phyloP scores from a whole-genome alignment of 2,113 vertebrate species.

The Cyprinodon variegatus region DNA sequence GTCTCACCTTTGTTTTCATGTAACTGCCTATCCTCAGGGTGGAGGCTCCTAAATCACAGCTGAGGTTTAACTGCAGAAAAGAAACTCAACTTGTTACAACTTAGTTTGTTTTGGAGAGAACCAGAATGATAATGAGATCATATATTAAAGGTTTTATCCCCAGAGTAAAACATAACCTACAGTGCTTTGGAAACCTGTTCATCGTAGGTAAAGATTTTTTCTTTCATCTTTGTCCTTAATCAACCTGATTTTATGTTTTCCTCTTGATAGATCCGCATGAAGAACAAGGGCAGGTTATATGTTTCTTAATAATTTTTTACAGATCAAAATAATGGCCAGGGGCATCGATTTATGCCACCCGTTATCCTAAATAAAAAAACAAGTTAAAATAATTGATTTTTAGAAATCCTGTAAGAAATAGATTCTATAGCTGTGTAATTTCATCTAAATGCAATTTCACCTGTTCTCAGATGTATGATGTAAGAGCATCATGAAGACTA shows the following conservation, averaged over 20 bases:
- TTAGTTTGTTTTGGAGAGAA: conserved; percentile 61
- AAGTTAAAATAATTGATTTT: too few relatives aligned
- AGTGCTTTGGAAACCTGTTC: neutral
- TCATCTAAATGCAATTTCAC: too few relatives aligned
- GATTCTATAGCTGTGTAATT: too few relatives aligned
- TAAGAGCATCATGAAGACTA: too few relatives aligned
- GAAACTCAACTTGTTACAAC: conserved; percentile 57
- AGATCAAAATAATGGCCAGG: too few relatives aligned
- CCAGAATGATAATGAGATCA: conserved; percentile 25
- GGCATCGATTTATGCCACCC: too few relatives aligned
- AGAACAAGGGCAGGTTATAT: too few relatives aligned
- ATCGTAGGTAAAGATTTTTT: neutral
- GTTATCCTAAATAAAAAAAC: too few relatives aligned
- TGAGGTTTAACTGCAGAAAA: conserved; percentile 45
- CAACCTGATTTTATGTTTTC: too few relatives aligned
- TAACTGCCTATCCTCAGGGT: conserved; percentile 38
- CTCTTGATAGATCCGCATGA: neutral
- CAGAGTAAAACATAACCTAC: conserved; percentile 24
- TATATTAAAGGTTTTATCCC: conserved; percentile 22
- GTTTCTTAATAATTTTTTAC: too few relatives aligned
- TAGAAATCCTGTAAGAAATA: too few relatives aligned
- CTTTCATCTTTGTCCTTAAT: neutral
- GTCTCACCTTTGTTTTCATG: conserved; percentile 24
- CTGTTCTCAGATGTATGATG: too few relatives aligned
- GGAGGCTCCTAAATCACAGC: conserved; percentile 38